Evolutionary conservation across 2,797 vertebrate species (phyloP).

Genomic region (Scyliorhinus canicula): DNA sequence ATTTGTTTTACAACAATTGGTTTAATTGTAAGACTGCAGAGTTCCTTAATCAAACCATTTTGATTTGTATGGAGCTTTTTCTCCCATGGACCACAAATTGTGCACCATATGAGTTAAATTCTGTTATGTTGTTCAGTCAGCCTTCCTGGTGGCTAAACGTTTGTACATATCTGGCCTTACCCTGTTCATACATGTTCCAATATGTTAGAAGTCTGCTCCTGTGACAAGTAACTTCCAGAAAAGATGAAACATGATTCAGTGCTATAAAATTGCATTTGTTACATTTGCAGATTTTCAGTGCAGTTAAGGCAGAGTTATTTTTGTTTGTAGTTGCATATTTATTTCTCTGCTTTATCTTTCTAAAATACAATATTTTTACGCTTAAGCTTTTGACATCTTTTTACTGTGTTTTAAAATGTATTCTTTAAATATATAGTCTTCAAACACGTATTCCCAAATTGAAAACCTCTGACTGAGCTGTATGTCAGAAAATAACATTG

Average conservation of each 20-base stretch:
- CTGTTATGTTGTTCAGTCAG: not conserved
- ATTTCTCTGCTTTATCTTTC: not conserved
- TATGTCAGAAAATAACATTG: not conserved
- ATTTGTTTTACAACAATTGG: not conserved
- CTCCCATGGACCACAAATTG: not conserved
- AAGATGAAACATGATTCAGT: conserved; percentile 28
- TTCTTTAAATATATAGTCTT: not conserved
- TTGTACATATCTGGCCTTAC: conserved; percentile 29
- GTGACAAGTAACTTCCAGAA: conserved; percentile 36
- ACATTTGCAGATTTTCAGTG: not conserved
- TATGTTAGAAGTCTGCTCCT: not conserved
- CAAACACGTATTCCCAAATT: not conserved
- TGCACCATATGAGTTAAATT: not conserved
- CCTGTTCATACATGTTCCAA: conserved; percentile 39
- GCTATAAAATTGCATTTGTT: conserved; percentile 22
- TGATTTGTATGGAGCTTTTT: not conserved
- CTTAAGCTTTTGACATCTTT: not conserved
- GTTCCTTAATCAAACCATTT: not conserved
- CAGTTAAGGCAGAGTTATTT: not conserved
- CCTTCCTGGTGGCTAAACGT: conserved; percentile 39
- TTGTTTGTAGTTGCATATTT: not conserved
- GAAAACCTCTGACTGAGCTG: not conserved
- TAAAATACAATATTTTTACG: not conserved
- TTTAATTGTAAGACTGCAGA: not conserved
- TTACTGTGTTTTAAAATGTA: not conserved